Conservation (phyloP, 2,888 invertebrate genomes). For the Mongoloraphidia duomilia region DNA sequence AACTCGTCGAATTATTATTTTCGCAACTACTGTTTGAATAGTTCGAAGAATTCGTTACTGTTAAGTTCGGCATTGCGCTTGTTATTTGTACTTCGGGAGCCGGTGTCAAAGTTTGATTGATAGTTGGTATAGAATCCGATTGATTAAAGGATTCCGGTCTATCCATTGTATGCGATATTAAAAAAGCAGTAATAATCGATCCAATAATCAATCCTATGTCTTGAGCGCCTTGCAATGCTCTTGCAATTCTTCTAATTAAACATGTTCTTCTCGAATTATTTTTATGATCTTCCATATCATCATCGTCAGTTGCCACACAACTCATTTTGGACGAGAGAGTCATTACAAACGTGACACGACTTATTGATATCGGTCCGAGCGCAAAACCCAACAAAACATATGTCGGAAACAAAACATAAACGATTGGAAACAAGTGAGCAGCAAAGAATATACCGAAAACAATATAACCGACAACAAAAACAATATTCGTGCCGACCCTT, state of each 20-base stretch:
- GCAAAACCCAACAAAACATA: conserved; percentile 41
- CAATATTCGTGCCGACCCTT: conserved; percentile 34
- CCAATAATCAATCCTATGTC: conserved; percentile 42
- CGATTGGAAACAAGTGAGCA: conserved; percentile 41
- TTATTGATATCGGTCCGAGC: conserved; percentile 29
- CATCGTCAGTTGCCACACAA: conserved; percentile 29
- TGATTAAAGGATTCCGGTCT: background rate
- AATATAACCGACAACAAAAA: conserved; percentile 34
- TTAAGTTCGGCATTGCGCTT: too few relatives aligned
- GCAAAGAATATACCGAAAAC: conserved; percentile 43
- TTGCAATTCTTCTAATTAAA: conserved; percentile 33
- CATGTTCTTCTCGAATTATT: conserved; percentile 22
- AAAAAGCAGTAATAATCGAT: conserved; percentile 34
- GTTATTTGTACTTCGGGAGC: background rate
- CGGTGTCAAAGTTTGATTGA: background rate
- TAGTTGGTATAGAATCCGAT: background rate
- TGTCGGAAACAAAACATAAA: conserved; percentile 36
- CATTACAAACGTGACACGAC: conserved; percentile 29
- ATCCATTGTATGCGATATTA: conserved; percentile 26
- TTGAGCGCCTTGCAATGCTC: conserved; percentile 39
- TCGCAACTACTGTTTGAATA: background rate
- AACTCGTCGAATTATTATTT: too few relatives aligned
- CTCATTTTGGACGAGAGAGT: conserved; percentile 30
- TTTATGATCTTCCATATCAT: conserved; percentile 25
- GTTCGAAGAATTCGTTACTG: background rate